Conservation (phyloP, 53 echinoderm and acorn worm genomes). For the Patiria pectinifera region DNA sequence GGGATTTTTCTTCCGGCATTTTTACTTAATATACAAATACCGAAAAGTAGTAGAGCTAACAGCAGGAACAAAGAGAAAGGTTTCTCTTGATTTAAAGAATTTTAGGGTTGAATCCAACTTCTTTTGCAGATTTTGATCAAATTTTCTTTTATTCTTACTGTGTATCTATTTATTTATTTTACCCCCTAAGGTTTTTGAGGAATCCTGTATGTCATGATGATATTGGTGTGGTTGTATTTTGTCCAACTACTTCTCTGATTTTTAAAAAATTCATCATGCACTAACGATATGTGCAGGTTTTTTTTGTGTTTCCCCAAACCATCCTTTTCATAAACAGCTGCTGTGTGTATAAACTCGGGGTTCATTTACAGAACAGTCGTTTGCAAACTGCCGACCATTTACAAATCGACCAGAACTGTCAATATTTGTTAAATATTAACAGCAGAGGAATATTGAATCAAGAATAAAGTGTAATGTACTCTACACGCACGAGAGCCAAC, state of each 20-base stretch:
- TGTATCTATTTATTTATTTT: too few species aligned
- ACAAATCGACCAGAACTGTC: neutral
- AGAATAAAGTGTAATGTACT: neutral
- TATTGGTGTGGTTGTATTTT: too few species aligned
- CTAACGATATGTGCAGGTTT: neutral
- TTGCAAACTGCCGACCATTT: slow-evolving; percentile 16
- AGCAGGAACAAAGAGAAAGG: too few species aligned
- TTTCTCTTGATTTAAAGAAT: too few species aligned
- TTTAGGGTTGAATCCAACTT: too few species aligned
- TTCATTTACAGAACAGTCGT: neutral
- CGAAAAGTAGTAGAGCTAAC: too few species aligned
- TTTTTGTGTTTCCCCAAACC: neutral
- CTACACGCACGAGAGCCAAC: neutral
- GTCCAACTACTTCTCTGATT: neutral
- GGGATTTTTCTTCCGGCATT: too few species aligned
- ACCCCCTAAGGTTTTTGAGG: too few species aligned
- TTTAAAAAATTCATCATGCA: neutral
- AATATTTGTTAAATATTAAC: slow-evolving; percentile 8
- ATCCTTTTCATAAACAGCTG: neutral
- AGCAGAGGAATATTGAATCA: neutral
- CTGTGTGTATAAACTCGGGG: neutral
- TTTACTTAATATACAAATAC: too few species aligned
- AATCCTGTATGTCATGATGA: too few species aligned
- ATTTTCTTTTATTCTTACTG: too few species aligned
- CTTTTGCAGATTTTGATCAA: too few species aligned